A percentile compares a stretch with the other conserved stretches of the same genome.
phyloP scores from a whole-genome alignment of 2,888 invertebrate species.

The Sylvicola cinctus region DNA sequence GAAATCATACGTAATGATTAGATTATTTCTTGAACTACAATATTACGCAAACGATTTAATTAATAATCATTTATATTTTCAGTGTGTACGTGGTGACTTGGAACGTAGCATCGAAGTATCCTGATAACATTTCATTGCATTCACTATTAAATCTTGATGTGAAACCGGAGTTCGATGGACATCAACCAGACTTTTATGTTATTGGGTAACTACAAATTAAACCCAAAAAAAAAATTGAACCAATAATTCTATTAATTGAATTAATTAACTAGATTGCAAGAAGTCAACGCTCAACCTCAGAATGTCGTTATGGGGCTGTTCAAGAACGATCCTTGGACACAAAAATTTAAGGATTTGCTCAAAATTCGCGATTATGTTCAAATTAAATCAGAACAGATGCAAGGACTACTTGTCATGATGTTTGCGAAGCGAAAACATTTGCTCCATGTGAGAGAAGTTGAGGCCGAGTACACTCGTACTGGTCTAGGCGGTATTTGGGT shows the following conservation, averaged over 20 bases:
- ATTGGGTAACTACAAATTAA: constrained; percentile 39
- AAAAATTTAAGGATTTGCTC: constrained; percentile 45
- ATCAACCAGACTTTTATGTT: constrained; percentile 63
- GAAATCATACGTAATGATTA: too few relatives aligned
- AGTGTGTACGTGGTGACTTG: constrained; percentile 72
- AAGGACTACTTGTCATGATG: constrained; percentile 61
- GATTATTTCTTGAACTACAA: too few relatives aligned
- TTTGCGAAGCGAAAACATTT: constrained; percentile 64
- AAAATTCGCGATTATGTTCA: constrained; percentile 50
- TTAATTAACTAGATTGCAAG: constrained; percentile 44
- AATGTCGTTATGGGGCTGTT: constrained; percentile 62
- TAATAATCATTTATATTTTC: constrained; percentile 8
- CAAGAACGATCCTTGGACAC: constrained; percentile 73
- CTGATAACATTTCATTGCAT: constrained; percentile 48
- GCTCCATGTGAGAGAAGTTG: constrained; percentile 61
- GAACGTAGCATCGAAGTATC: constrained; percentile 70
- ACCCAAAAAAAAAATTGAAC: neutral
- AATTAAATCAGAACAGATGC: constrained; percentile 59
- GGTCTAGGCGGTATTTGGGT: constrained; percentile 89
- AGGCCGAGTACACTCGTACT: constrained; percentile 72
- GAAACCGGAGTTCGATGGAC: constrained; percentile 36
- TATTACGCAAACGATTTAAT: too few relatives aligned
- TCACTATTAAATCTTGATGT: constrained; percentile 46
- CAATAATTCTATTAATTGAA: neutral
- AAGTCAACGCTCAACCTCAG: constrained; percentile 74